Percentiles rank a stretch among this genome's conserved stretches.
These are phyloP conservation scores for Julus scandinavius DNA, from an alignment of 2,888 invertebrate genomes.

Conservation along the genomic window DNA sequence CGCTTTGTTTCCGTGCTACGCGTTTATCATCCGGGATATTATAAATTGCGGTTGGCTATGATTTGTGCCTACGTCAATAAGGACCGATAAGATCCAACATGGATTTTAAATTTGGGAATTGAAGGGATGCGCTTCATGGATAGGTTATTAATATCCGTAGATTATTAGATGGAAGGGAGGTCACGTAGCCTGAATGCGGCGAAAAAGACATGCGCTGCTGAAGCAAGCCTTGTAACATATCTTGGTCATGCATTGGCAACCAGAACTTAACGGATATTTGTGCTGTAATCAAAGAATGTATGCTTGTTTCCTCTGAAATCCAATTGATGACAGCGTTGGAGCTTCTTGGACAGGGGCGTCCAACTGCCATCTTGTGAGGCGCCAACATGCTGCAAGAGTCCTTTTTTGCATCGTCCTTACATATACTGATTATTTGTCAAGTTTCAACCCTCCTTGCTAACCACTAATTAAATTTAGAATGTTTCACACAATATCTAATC, in stretches of 20 bases:
- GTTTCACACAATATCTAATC: not conserved
- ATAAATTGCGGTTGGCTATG: constrained; percentile 22
- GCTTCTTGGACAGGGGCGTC: not conserved
- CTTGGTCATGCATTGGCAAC: constrained; percentile 14
- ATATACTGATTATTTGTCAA: too few relatives aligned
- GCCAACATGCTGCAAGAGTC: too few relatives aligned
- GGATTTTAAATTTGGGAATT: constrained; percentile 39
- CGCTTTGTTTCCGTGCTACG: constrained; percentile 25
- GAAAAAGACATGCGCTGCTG: not conserved
- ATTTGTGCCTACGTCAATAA: constrained; percentile 49
- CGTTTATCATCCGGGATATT: constrained; percentile 40
- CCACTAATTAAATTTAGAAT: too few relatives aligned
- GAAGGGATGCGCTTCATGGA: constrained; percentile 31
- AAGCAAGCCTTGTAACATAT: not conserved
- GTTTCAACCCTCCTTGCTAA: too few relatives aligned
- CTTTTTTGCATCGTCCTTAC: too few relatives aligned
- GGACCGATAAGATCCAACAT: constrained; percentile 47
- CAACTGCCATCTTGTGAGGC: not conserved
- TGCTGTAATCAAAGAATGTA: not conserved
- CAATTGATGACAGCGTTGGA: not conserved
- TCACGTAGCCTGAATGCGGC: constrained; percentile 9
- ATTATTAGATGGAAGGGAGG: constrained; percentile 19
- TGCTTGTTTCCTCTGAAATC: not conserved
- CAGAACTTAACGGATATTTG: not conserved
- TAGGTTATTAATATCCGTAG: not conserved